These are phyloP conservation scores for Motacilla alba DNA, from an alignment of 2,113 vertebrate species.

Conservation along the genomic window DNA sequence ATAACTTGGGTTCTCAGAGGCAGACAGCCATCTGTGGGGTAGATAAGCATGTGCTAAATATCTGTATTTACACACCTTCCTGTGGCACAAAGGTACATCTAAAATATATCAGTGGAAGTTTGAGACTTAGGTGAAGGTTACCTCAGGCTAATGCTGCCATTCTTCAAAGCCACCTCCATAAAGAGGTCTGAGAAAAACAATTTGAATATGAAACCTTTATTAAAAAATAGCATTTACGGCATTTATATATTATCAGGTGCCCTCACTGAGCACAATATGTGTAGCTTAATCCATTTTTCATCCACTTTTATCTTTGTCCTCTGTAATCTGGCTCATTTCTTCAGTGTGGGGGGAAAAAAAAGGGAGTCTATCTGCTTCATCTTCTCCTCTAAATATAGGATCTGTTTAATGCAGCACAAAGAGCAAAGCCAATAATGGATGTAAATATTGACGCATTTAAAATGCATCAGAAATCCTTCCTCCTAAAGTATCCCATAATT, in stretches of 20 bases:
- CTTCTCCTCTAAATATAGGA: not conserved
- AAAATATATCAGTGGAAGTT: not conserved
- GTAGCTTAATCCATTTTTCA: not conserved
- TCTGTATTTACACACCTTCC: not conserved
- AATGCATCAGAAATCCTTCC: not conserved
- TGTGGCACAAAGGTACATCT: not conserved
- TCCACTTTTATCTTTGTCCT: not conserved
- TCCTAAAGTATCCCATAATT: not conserved
- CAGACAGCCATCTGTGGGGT: not conserved
- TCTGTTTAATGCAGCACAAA: not conserved
- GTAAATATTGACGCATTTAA: not conserved
- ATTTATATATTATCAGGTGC: not conserved
- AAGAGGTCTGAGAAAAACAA: not conserved
- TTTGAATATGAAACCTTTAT: not conserved
- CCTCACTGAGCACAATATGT: not conserved
- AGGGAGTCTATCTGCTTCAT: not conserved
- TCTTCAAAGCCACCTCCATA: not conserved
- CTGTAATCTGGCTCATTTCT: not conserved
- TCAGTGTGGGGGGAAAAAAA: not conserved
- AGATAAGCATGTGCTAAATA: not conserved
- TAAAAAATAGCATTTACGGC: not conserved
- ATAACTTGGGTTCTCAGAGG: not conserved
- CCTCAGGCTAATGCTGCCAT: not conserved
- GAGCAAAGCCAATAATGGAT: not conserved
- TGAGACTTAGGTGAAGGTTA: not conserved